Evolutionary conservation across 1,140 invertebrate species (phyloP), one percentile per base, ranked within the genome.

Genomic region (Aphidius ervi): DNA sequence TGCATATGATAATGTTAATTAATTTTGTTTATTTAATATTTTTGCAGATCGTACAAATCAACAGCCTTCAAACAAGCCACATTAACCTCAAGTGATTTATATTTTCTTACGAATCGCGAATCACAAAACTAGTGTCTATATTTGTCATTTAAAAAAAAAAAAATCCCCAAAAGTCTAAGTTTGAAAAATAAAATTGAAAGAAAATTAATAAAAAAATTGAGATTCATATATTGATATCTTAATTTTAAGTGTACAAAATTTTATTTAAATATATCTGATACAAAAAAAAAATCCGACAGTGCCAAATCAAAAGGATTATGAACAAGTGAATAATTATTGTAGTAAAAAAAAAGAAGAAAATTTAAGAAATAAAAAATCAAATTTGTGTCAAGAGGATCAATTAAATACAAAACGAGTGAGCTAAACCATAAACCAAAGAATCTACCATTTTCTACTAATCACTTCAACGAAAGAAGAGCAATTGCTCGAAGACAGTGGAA

Each of bases 71-170:
- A 80, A 77, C 72, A 79, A 80, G 77, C 78, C 76, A 79, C 76
- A 74, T 79, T 80, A 80, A 80, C 78, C 77, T 79, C 78, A 79
- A 80, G 77, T 79, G 78, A 80, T 79, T 79, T 81, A 74, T 81
- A 81, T 81, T 81, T 81, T 81, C 77, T 76, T 79, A 79, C 75
- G 73, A 77, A 78, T 67, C 70, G 71, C 64, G 70, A 75, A 73
- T 75, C 70, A 75, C 76, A 69, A 74, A 76, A 77, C 74, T 77
- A 79, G 77, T 78, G 75, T 79, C 78, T 81, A 79, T 76, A 66
- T 74, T 74, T 68, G 67, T 73, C 23, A 31, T 31, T 31, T 31
- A 31, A 31, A 31, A 31, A 31, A 31, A 31, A 31, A 31, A 66
- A 73, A 61, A 67, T 61, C 54, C 52, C 49, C 65, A 61, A 63